Evolutionary conservation across 2,888 invertebrate genomes (phyloP), one percentile per base, ranked within the genome.

Genomic region (Ophraella communa): DNA sequence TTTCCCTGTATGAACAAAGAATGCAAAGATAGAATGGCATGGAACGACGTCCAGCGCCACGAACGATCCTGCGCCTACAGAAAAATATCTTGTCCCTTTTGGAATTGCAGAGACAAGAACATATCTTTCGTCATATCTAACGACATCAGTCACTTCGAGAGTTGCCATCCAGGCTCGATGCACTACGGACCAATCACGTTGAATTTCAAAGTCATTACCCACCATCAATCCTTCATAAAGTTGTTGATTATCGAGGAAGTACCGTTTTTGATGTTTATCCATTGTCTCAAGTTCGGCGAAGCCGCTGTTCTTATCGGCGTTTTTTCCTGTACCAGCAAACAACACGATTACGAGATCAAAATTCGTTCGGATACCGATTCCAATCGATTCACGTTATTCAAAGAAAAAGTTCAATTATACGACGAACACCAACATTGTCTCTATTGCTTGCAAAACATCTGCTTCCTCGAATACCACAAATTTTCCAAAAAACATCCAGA

Each of bases 381-480:
- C 7, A 62, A 55, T 18, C 60, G 63, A 42, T 62, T 66, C 11
- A 54, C 62, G 17, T 49, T 67, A 4, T 64, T 68, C 39, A 67
- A 66, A 42, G 68, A 70, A 14, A 55, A 42, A 5, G 65, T 68
- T 1, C 44, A 21, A 10, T 42, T 70, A n/a, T 70, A 68, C 53
- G 68, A 67, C 11, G 70, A 67, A 55, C 57, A 66, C 20, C 56
- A 56, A 27, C 70, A 70, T 35, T 70, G 70, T 27, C 49, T 70
- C 44, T 70, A 70, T 52, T 70, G 70, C 23, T 35, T 70, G 17
- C 70, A 70, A 30, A 70, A 70, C 24, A 54, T 70, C 23, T 70
- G 70, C 44, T 59, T 53, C 3, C 27, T 68, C 1, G 65, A 68
- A 24, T 44, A 39, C 7, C 70, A 70, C 27, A 63, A 49, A 11